phyloP scores from a whole-genome alignment of 2,888 invertebrate species.

The Leptura quadrifasciata region DNA sequence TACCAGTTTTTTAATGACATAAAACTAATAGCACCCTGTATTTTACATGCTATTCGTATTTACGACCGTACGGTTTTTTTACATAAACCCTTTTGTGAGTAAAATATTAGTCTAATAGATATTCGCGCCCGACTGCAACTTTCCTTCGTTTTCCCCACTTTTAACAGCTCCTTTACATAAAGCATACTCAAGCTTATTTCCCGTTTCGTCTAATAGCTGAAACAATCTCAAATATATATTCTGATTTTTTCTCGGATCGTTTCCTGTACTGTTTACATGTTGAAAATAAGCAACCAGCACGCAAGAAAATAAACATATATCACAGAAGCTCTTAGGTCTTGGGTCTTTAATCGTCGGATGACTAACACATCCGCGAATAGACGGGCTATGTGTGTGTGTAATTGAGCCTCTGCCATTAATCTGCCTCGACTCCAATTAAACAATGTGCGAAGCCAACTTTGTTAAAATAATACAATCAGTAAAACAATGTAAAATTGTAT shows the following conservation, averaged over 20 bases:
- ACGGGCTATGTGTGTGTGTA: slow-evolving; percentile 43
- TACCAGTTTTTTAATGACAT: no score
- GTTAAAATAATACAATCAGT: slow-evolving; percentile 20
- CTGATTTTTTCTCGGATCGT: slow-evolving; percentile 9
- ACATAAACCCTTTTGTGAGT: no score
- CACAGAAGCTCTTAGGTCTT: slow-evolving; percentile 29
- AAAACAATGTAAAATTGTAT: slow-evolving; percentile 8
- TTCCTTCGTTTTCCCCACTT: no score
- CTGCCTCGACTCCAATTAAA: slow-evolving; percentile 12
- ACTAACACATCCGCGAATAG: slow-evolving; percentile 52
- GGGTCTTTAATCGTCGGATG: slow-evolving; percentile 38
- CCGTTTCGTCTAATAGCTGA: not conserved
- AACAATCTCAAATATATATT: not conserved
- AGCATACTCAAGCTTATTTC: no score
- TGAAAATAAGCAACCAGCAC: slow-evolving; percentile 21
- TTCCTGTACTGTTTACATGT: slow-evolving; percentile 29
- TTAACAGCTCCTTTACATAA: no score
- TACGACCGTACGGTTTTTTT: no score
- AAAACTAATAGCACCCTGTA: no score
- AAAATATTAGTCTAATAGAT: no score
- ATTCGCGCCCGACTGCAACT: no score
- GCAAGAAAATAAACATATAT: slow-evolving; percentile 31
- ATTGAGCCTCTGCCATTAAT: slow-evolving; percentile 38
- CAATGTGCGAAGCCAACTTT: slow-evolving; percentile 25
- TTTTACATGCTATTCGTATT: no score